These are phyloP conservation scores for Sycophila texana DNA, from an alignment of 2,888 invertebrate genomes.

Conservation along the genomic window DNA sequence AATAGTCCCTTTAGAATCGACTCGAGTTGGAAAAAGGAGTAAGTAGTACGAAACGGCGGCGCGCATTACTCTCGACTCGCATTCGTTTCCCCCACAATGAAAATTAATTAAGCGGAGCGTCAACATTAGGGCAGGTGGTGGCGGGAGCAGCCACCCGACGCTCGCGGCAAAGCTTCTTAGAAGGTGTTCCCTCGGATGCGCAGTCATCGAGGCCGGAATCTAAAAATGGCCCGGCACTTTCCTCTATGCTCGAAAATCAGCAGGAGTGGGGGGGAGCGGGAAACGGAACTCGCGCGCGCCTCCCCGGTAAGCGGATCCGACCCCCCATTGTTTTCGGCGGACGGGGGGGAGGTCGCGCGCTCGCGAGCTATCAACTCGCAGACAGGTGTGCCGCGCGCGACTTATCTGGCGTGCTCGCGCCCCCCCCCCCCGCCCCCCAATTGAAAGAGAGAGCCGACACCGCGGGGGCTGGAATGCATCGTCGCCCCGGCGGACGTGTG, in stretches of 20 bases:
- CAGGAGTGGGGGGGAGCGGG: too few species aligned
- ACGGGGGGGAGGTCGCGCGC: background rate
- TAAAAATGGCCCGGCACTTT: background rate
- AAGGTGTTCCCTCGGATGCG: background rate
- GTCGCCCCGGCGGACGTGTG: background rate
- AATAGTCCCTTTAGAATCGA: too few species aligned
- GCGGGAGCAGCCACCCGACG: background rate
- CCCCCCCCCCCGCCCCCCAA: background rate
- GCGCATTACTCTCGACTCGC: background rate
- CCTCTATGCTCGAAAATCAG: background rate
- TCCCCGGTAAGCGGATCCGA: conserved; percentile 36
- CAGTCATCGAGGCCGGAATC: background rate
- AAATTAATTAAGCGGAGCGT: conserved; percentile 23
- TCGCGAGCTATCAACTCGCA: background rate
- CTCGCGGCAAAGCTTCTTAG: conserved; percentile 13
- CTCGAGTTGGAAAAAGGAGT: too few species aligned
- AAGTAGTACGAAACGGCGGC: background rate
- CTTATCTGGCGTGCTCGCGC: conserved; percentile 20
- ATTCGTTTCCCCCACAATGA: background rate
- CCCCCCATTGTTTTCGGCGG: background rate
- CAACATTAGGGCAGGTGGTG: background rate
- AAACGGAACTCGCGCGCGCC: background rate
- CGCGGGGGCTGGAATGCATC: conserved; percentile 23
- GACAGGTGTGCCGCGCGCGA: background rate
- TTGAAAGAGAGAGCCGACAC: conserved; percentile 25